phyloP scores from a whole-genome alignment of 1,140 invertebrate genomes.

The Bombus superbus region DNA sequence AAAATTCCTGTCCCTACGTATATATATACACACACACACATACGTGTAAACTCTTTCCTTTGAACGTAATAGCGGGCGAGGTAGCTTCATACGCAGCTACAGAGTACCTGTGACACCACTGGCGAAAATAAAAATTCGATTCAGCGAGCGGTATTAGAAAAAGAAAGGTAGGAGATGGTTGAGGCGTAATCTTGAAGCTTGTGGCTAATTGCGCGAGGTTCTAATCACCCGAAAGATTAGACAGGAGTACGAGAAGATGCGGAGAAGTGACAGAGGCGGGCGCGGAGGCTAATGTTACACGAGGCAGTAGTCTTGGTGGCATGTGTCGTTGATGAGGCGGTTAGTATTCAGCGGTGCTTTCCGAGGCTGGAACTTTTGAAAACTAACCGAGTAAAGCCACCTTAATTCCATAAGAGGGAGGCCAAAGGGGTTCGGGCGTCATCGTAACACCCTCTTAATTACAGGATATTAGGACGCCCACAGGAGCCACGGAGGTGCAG shows the following conservation, averaged over 20 bases:
- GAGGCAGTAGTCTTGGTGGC: slow-evolving; percentile 75
- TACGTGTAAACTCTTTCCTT: too few relatives aligned
- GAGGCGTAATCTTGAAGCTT: slow-evolving; percentile 45
- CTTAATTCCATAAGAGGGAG: slow-evolving; percentile 81
- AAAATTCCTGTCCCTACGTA: too few relatives aligned
- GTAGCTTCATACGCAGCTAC: too few relatives aligned
- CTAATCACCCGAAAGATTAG: slow-evolving; percentile 80
- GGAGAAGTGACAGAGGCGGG: slow-evolving; percentile 54
- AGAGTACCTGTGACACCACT: too few relatives aligned
- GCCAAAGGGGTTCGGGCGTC: slow-evolving; percentile 75
- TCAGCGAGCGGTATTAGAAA: background rate
- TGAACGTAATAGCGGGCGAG: too few relatives aligned
- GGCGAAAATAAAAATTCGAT: background rate
- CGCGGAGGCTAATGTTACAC: slow-evolving; percentile 71
- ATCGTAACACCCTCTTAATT: slow-evolving; percentile 80
- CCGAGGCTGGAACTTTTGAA: slow-evolving; percentile 78
- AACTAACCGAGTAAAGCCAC: slow-evolving; percentile 81
- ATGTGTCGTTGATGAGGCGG: slow-evolving; percentile 83
- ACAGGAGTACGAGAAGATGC: slow-evolving; percentile 59
- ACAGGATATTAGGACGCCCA: slow-evolving; percentile 79
- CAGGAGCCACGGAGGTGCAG: slow-evolving; percentile 54
- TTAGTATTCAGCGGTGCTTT: slow-evolving; percentile 81
- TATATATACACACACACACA: too few relatives aligned
- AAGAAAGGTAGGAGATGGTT: background rate
- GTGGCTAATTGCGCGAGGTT: slow-evolving; percentile 73